Conservation (phyloP, 2,888 invertebrate species). For the Tipula unca region DNA sequence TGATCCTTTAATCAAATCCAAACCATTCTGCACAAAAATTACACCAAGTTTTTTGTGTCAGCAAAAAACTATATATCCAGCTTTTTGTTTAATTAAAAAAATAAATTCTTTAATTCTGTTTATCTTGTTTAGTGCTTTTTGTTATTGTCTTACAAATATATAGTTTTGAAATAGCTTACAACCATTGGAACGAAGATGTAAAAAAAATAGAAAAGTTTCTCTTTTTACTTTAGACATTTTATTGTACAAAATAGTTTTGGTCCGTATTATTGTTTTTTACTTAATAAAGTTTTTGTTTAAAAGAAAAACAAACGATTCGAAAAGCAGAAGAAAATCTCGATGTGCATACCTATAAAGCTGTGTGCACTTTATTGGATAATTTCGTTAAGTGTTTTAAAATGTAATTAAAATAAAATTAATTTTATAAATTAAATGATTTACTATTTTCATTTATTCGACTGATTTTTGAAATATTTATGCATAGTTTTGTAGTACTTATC, state of each 20-base stretch:
- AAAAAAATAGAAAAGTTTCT: not conserved
- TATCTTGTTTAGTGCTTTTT: not conserved
- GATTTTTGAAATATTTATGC: not conserved
- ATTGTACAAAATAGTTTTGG: not conserved
- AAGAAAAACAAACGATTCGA: not conserved
- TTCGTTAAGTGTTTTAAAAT: not conserved
- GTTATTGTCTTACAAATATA: not conserved
- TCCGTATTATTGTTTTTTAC: not conserved
- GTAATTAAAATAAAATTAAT: not conserved
- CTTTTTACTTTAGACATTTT: not conserved
- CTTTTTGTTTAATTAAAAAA: not conserved
- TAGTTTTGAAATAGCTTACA: not conserved
- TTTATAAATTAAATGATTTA: not conserved
- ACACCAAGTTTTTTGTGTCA: not conserved
- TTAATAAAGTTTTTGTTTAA: not conserved
- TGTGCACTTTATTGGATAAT: not conserved
- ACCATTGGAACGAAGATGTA: not conserved
- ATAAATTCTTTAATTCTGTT: not conserved
- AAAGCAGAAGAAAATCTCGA: not conserved
- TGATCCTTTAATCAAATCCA: not conserved
- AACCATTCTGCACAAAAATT: not conserved
- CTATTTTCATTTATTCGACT: not conserved
- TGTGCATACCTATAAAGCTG: not conserved
- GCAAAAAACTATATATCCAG: not conserved
- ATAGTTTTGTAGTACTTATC: not conserved